A percentile compares a stretch with the other conserved stretches of the same genome.
phyloP scores from a whole-genome alignment of 2,113 vertebrate genomes.

The Leucosticte australis region DNA sequence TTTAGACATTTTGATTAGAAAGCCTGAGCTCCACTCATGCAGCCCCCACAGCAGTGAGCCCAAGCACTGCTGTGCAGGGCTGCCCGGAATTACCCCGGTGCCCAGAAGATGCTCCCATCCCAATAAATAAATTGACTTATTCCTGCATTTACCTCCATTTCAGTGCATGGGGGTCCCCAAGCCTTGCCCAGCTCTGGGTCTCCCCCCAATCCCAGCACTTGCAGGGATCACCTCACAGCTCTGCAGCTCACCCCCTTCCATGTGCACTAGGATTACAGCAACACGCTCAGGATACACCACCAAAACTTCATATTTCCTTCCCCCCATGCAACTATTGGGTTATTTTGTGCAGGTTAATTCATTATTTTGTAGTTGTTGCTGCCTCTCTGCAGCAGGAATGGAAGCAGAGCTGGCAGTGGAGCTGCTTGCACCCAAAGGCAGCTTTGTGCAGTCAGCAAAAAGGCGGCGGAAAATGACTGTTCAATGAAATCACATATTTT shows the following conservation, averaged over 20 bases:
- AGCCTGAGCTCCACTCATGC: rapidly evolving
- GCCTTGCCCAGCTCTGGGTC: background rate
- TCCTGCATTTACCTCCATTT: background rate
- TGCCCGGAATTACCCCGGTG: too few relatives aligned
- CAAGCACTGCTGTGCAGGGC: background rate
- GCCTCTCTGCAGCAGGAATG: background rate
- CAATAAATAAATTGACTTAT: rapidly evolving
- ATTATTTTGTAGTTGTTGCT: background rate
- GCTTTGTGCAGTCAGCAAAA: slow-evolving; percentile 35
- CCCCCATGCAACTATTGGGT: background rate
- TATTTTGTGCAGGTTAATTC: background rate
- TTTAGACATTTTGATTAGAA: background rate
- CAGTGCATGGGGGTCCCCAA: too few relatives aligned
- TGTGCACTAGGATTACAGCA: rapidly evolving
- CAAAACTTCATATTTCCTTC: background rate
- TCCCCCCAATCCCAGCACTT: background rate
- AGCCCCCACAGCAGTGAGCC: background rate
- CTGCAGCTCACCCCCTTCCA: background rate
- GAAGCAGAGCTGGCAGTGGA: background rate
- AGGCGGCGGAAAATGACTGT: slow-evolving; percentile 6
- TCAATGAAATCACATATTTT: background rate
- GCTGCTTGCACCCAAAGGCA: background rate
- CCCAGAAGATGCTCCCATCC: background rate
- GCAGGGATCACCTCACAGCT: rapidly evolving
- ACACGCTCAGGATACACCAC: rapidly evolving